These are phyloP conservation scores for Bacillus rossius DNA, from an alignment of 1,140 invertebrate genomes.

Conservation along the genomic window DNA sequence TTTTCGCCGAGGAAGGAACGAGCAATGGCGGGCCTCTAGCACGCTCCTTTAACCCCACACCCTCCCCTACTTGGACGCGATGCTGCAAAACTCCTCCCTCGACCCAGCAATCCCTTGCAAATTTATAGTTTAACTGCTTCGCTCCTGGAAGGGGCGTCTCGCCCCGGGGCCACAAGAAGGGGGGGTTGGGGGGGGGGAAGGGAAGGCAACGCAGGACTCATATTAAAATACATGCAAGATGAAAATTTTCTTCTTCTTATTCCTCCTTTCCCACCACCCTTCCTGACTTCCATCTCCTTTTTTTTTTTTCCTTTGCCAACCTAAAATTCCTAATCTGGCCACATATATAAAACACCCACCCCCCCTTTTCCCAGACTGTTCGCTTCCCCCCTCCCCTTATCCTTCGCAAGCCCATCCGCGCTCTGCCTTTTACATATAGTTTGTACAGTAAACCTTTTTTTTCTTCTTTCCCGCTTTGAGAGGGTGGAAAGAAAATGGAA, in stretches of 20 bases:
- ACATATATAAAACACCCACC: not conserved
- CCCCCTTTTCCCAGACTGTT: not conserved
- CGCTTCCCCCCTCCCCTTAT: not conserved
- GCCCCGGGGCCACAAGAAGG: too few relatives aligned
- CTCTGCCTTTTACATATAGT: not conserved
- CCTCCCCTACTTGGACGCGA: not conserved
- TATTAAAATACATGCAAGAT: conserved; percentile 15
- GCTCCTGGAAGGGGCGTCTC: not conserved
- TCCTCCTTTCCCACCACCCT: not conserved
- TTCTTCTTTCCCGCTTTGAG: not conserved
- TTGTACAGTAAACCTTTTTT: not conserved
- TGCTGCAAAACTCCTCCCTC: not conserved
- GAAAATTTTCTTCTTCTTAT: conserved; percentile 6
- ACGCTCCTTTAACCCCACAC: too few relatives aligned
- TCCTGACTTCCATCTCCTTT: too few relatives aligned
- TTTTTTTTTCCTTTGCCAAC: not conserved
- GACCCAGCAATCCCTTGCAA: conserved; percentile 1
- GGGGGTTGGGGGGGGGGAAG: not conserved
- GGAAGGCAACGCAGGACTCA: not conserved
- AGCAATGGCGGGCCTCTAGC: not conserved
- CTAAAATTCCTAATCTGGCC: not conserved
- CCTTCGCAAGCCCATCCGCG: not conserved
- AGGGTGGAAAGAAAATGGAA: not conserved
- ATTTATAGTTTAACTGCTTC: conserved; percentile 15
- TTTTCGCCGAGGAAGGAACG: conserved; percentile 11